Evolutionary conservation across 2,888 invertebrate species (phyloP), one percentile per base, ranked within the genome.

Genomic region (Iphiclides podalirius): DNA sequence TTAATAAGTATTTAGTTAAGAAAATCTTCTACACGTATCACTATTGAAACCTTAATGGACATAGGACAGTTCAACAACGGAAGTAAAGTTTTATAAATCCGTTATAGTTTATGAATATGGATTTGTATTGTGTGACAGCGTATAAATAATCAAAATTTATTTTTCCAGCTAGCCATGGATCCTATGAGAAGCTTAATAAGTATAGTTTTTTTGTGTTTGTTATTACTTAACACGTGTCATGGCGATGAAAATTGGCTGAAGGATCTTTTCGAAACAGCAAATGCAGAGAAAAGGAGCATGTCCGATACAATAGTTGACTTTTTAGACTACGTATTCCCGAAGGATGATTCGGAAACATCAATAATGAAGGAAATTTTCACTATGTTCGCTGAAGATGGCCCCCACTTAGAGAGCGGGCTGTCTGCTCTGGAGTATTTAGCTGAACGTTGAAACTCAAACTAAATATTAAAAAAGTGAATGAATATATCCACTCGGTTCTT

Each of bases 321-420:
- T 33, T 51, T 87, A 39, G 83, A 86, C 54, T 63, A 67, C 1
- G 53, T 81, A 2, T 85, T 70, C 34, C 82, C 82, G 0, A 81
- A 82, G 55, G 84, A 85, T 40, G 85, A 86, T 51, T 54, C 61
- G 15, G 83, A 84, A 50, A 70, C 79, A 0, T 72, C 63, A 16
- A 64, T 78, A 13, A 63, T 87, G 64, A 84, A 84, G 45, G 70
- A 75, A 49, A 63, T 87, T 13, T 81, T 80, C 49, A 69, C 70
- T 38, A 66, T 78, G 49, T 64, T 79, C n/a, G 66, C 74, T 0
- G 78, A 79, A 6, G 66, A 69, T 14, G 57, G 60, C 9, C 58
- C 60, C 0, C 59, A 57, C n/a, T 51, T 69, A 9, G 52, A 61
- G 2, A 64, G 64, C 16, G 52, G 57, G 3, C 44, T 60, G 13